Evolutionary conservation across 2,888 invertebrate species (phyloP).

Genomic region (Chydorus sphaericus): DNA sequence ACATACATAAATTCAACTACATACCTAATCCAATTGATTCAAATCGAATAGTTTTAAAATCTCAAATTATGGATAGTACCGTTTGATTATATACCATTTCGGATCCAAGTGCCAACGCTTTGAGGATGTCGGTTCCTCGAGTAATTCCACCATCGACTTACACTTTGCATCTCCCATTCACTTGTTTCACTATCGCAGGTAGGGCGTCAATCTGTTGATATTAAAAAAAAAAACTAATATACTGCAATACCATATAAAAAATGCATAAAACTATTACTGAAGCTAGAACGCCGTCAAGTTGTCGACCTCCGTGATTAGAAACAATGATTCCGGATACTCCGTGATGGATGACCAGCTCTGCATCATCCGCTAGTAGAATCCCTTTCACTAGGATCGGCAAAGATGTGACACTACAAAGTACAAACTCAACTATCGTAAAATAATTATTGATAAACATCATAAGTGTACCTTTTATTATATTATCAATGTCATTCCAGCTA

Average conservation of each 20-base stretch:
- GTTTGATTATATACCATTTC: too few relatives aligned
- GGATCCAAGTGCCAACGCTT: conserved; percentile 80
- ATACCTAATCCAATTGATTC: too few relatives aligned
- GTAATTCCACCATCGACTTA: conserved; percentile 77
- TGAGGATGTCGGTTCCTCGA: conserved; percentile 74
- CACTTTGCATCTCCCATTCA: conserved; percentile 52
- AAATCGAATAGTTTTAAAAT: too few relatives aligned
- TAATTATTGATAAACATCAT: too few relatives aligned
- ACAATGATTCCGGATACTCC: conserved; percentile 72
- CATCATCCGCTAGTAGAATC: conserved; percentile 72
- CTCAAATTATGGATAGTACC: too few relatives aligned
- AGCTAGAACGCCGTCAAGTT: conserved; percentile 70
- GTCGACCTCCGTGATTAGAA: conserved; percentile 87
- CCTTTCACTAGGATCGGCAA: conserved; percentile 77
- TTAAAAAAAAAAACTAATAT: conserved; percentile 15
- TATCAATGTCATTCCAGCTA: too few relatives aligned
- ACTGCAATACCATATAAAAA: background rate
- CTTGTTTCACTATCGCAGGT: conserved; percentile 57
- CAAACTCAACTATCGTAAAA: too few relatives aligned
- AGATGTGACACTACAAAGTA: conserved; percentile 45
- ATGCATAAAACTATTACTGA: conserved; percentile 33
- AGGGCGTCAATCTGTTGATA: conserved; percentile 56
- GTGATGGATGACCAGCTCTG: conserved; percentile 49
- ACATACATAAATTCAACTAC: too few relatives aligned
- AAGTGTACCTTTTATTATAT: too few relatives aligned